Conservation (phyloP, 2,797 vertebrate genomes). For the Acrossocheilus fasciatus region DNA sequence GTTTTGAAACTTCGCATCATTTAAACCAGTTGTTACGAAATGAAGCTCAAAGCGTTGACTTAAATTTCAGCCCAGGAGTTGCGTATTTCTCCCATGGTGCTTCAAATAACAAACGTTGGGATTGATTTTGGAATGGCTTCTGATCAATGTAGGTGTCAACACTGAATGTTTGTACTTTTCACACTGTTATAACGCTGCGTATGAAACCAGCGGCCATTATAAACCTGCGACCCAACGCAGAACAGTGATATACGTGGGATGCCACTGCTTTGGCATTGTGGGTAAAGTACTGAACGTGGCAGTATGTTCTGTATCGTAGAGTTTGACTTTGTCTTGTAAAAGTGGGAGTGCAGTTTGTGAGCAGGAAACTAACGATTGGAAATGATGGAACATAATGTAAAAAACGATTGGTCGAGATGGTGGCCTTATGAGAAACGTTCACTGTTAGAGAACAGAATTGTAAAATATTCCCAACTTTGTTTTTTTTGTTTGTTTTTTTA, state of each 20-base stretch:
- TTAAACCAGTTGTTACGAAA: constrained; percentile 8
- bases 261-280: constrained; percentile 34
- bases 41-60: too few species aligned
- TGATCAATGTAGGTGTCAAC: constrained; percentile 61
- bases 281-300: constrained; percentile 16
- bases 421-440: neutral
- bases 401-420: constrained; percentile 29
- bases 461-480: constrained; percentile 1
- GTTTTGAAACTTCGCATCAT: neutral
- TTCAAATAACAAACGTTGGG: neutral
- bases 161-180: constrained; percentile 70
- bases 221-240: neutral
- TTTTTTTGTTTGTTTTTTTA: neutral
- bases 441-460: neutral
- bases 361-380: neutral
- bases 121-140: constrained; percentile 20
- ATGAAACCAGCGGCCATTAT: constrained; percentile 67
- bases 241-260: constrained; percentile 12
- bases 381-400: neutral
- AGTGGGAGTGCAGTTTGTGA: constrained; percentile 31
- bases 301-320: constrained; percentile 38
- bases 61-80: neutral
- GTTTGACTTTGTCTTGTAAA: constrained; percentile 30
- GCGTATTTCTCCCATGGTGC: constrained; percentile 21
- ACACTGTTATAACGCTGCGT: constrained; percentile 55